Base-by-base conservation (phyloP, 2,113 vertebrate genomes). In the Andinoacara biseriatus region DNA sequence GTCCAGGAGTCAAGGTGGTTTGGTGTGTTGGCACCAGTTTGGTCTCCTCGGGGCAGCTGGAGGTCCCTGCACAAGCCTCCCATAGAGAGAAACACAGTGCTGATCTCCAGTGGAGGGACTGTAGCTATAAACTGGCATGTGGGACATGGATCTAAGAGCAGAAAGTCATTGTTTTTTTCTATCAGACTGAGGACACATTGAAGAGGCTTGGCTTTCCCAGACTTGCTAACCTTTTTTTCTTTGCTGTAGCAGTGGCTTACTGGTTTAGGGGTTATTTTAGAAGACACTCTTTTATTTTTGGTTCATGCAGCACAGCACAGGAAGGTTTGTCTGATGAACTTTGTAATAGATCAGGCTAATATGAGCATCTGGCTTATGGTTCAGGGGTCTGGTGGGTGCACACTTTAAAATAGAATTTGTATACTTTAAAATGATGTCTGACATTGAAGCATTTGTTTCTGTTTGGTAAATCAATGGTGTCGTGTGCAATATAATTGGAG, bases 1-100 rank as follows among this genome's bases (percentile, higher is more conserved):
- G 40, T 49, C 63, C 63, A 69, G 63, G 63, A 69, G 63, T 49
- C 40, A 29, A 69, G 63, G 63, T 69, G 40, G 63, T 46, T 67
- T 46, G 63, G 40, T 46, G 22, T 4, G 63, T 18, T 67, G 63
- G 63, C 5, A 0, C 63, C 46, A 5, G 26, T 5, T 49, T 69
- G 6, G 40, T 18, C 40, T 49, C 40, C 3, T 29, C 29, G 63
- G 63, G 22, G 22, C 5, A 69, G 22, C 63, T 69, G 22, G 63
- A 69, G 63, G 63, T 69, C 63, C 18, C 24, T 29, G 63, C 29
- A 69, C 9, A 69, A 29, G 49, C 22, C 40, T 69, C 40, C 5
- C 9, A 69, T 40, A 49, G 63, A 69, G 63, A 69, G 46, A 69
- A 49, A 49, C 0, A 15, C 5, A 69, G 10, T 29, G 40, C 22